Conservation (phyloP, 1,140 invertebrate species). For the Thereuonema tuberculata region DNA sequence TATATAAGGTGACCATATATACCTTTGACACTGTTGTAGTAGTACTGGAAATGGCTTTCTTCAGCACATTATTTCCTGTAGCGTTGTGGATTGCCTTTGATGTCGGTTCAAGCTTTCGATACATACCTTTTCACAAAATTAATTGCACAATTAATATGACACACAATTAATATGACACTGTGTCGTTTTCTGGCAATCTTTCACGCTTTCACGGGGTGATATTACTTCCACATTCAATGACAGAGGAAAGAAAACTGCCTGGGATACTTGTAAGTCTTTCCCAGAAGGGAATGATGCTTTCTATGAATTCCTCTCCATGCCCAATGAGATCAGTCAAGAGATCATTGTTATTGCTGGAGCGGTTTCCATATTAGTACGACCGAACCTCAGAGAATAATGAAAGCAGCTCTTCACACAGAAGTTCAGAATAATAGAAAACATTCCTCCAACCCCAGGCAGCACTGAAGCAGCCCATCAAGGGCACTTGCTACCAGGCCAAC, state of each 20-base stretch:
- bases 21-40: constrained; percentile 23
- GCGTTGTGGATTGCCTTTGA: constrained; percentile 17
- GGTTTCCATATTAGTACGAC: constrained; percentile 13
- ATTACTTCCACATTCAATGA: constrained; percentile 19
- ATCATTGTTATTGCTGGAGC: constrained; percentile 3
- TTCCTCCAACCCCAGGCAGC: neutral
- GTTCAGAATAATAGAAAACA: neutral
- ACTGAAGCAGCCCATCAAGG: neutral
- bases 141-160: neutral
- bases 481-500: neutral
- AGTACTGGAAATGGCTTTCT: constrained; percentile 15
- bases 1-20: constrained; percentile 14
- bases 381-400: neutral
- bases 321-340: neutral
- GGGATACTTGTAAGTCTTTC: constrained; percentile 17
- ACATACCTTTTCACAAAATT: constrained; percentile 6
- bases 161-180: no score
- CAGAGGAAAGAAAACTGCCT: constrained; percentile 20
- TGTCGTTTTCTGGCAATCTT: constrained; percentile 12
- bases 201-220: constrained; percentile 21
- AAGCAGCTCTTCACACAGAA: neutral
- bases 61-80: neutral
- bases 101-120: constrained; percentile 11
- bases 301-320: neutral
- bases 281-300: constrained; percentile 13